Evolutionary conservation across 2,888 invertebrate genomes (phyloP), one percentile per base, ranked within the genome.

Genomic region (Neocrepidodera transversa): DNA sequence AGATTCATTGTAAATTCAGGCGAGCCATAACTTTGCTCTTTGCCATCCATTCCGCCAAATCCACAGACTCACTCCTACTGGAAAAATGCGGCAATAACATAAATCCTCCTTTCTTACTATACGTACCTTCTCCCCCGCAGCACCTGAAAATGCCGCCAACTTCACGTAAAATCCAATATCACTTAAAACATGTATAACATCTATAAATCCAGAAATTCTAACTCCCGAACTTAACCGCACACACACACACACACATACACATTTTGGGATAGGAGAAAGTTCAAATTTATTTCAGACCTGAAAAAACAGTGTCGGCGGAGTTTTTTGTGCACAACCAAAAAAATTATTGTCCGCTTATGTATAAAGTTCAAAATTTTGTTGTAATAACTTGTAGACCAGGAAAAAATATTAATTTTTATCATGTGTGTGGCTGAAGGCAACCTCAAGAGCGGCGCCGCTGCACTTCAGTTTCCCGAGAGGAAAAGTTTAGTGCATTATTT

Each of bases 111-210:
- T 48, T 36, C 32, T 45, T 26, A 45, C 45, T 45, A 6, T 14
- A 10, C 10, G 26, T 26, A 11, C 20, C 23, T 42, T 13, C 11
- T 28, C 45, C 45, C 6, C 13, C 26, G 16, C 45, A 45, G 16
- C 45, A 45, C 28, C 45, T 45, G 45, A 47, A 51, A 10, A 45
- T 47, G 26, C 55, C 50, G 36, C 48, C 57, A 26, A 45, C 36
- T 42, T n/a, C 56, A 45, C 56, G 51, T 60, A 56, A 60, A 60
- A 60, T 56, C 60, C 60, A 60, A 60, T 60, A 60, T 60, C 60
- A 60, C 60, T 60, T 60, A 60, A 60, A 60, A 60, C 60, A 56
- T 56, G 60, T 52, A 60, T 56, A 56, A 60, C 56, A 56, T 42
- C 60, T 52, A 60, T 60, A 60, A 60, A 60, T 60, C 56, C 60